These are phyloP conservation scores for Styela clava DNA, from an alignment of 23 tunicate genomes.

Conservation along the genomic window DNA sequence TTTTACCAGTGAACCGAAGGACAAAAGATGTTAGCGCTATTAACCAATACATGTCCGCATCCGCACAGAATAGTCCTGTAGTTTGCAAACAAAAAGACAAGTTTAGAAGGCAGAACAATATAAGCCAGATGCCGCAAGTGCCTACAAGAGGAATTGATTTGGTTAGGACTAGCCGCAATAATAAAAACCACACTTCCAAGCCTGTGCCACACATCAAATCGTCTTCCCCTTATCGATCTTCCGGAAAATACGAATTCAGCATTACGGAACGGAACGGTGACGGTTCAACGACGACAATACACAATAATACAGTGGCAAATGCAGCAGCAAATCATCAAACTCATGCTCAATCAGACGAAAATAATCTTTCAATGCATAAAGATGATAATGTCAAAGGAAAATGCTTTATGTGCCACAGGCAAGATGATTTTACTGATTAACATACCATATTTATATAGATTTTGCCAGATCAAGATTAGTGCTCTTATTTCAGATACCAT, in stretches of 20 bases:
- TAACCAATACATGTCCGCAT: neutral
- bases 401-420: neutral
- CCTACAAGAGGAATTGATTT: neutral
- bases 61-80: neutral
- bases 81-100: neutral
- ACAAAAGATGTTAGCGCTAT: neutral
- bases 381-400: neutral
- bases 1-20: neutral
- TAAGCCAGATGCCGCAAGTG: neutral
- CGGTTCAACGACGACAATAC: constrained; percentile 12
- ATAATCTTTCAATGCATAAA: neutral
- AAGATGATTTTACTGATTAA: neutral
- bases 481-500: no score
- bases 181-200: neutral
- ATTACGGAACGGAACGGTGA: constrained; percentile 11
- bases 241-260: constrained; percentile 10
- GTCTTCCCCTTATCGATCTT: neutral
- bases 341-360: neutral
- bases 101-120: neutral
- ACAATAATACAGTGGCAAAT: neutral
- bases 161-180: neutral
- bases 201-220: neutral
- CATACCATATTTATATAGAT: no score
- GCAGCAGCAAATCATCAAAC: neutral
- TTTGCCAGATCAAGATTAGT: neutral